Conservation (phyloP, 2,797 vertebrate species). For the Sebastes minor region DNA sequence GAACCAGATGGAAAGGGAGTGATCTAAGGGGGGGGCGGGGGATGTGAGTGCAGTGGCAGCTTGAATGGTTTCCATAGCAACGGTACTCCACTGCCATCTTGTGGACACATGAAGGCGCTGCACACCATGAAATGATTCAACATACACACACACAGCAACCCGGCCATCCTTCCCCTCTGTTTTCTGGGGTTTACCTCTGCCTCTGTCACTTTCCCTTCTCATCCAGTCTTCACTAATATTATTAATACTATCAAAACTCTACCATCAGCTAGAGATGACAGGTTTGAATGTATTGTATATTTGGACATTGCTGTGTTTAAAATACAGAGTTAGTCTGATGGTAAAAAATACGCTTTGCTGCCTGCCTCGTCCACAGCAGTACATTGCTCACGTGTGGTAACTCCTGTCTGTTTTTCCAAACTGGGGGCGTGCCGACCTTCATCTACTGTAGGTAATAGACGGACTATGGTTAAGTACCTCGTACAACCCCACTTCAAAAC, state of each 20-base stretch:
- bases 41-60: slow-evolving; percentile 2
- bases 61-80: slow-evolving; percentile 72
- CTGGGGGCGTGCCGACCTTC: too few species aligned
- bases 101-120: slow-evolving; percentile 57
- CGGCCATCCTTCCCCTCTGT: slow-evolving; percentile 16
- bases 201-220: slow-evolving; percentile 26
- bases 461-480: too few species aligned
- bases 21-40: neutral
- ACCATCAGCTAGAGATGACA: slow-evolving; percentile 49
- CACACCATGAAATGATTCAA: slow-evolving; percentile 4
- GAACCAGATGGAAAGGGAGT: slow-evolving; percentile 24
- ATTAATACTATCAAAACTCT: neutral
- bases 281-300: neutral
- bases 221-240: slow-evolving; percentile 41
- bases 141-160: neutral
- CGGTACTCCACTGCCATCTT: slow-evolving; percentile 65
- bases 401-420: too few species aligned
- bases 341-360: neutral
- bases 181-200: slow-evolving; percentile 2
- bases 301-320: neutral
- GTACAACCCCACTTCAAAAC: too few species aligned
- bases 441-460: too few species aligned
- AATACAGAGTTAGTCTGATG: neutral
- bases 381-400: too few species aligned
- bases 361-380: too few species aligned